A percentile compares a stretch with the other conserved stretches of the same genome.
These are phyloP conservation scores for Aleiodes alternator DNA, from an alignment of 2,888 invertebrate species.

Conservation along the genomic window DNA sequence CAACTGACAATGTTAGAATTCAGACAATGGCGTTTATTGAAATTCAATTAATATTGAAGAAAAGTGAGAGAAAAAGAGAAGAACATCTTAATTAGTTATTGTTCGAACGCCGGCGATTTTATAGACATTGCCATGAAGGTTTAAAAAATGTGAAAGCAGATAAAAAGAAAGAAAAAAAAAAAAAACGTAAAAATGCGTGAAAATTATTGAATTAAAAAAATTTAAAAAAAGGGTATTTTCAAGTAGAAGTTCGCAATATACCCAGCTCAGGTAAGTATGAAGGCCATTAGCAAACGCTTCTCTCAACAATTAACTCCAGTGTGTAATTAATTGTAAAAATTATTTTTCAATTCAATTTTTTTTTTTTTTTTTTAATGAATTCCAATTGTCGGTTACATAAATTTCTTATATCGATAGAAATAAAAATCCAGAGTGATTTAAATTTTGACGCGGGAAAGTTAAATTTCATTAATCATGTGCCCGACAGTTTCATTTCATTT, in stretches of 20 bases:
- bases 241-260: slow-evolving; percentile 41
- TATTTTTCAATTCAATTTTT: slow-evolving; percentile 8
- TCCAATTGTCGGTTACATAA: slow-evolving; percentile 17
- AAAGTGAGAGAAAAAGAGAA: background rate
- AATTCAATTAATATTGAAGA: background rate
- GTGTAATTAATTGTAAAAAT: slow-evolving; percentile 38
- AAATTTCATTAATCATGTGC: slow-evolving; percentile 1
- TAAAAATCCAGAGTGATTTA: background rate
- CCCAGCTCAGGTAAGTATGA: slow-evolving; percentile 70
- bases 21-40: slow-evolving; percentile 32
- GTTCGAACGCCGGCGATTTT: slow-evolving; percentile 30
- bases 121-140: slow-evolving; percentile 5
- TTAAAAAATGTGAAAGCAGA: background rate
- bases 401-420: background rate
- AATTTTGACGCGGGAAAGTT: background rate
- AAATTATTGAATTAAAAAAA: slow-evolving; percentile 1
- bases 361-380: slow-evolving; percentile 29
- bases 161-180: slow-evolving; percentile 9
- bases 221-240: slow-evolving; percentile 16
- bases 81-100: background rate
- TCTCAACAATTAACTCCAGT: slow-evolving; percentile 57
- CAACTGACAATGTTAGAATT: slow-evolving; percentile 19
- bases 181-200: background rate
- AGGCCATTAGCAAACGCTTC: slow-evolving; percentile 63
- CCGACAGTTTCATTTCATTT: slow-evolving; percentile 15